Evolutionary conservation across 2,888 invertebrate genomes (phyloP), one percentile per base, ranked within the genome.

Genomic region (Saturnia japonica): DNA sequence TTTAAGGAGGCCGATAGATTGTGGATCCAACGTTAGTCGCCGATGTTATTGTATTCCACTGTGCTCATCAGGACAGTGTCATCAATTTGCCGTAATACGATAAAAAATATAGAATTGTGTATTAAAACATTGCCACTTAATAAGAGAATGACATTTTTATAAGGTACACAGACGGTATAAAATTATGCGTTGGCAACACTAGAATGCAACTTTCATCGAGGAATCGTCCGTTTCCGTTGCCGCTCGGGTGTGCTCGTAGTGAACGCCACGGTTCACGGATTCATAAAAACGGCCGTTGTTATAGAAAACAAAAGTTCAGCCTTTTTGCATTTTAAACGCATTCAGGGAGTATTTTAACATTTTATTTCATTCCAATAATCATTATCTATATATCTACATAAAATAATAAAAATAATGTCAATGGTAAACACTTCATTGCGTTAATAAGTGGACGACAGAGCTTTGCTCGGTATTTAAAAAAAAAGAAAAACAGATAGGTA

Each of bases 291-390:
- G 82, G 82, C 81, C 80, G 78, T 75, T 75, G 75, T 75, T 75
- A 77, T 73, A 83, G 80, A 85, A 84, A 84, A 80, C 75, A 82
- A 85, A 77, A 83, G 80, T 84, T 75, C 76, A 40, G 9, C n/a
- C 16, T 77, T 80, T 75, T 76, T 70, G 68, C 67, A 47, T 70
- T 64, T 69, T 34, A 64, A 47, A 11, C 64, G 43, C 34, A 40
- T 7, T 22, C 47, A 22, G 66, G 51, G 40, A 40, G 51, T 69
- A 64, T 51, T 71, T 60, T 14, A 57, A 22, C 57, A 57, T 57
- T 25, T 57, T n/a, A n/a, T n/a, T 34, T 2, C 34, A 6, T 34
- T 34, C 3, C 34, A 34, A 34, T 34, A 47, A 19, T n/a, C 14
- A 47, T 3, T 6, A 47, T 16, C 1, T 47, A 16, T 16, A 47